Base-by-base conservation (phyloP, 2,888 invertebrate genomes). In the Megastigmus dorsalis region DNA sequence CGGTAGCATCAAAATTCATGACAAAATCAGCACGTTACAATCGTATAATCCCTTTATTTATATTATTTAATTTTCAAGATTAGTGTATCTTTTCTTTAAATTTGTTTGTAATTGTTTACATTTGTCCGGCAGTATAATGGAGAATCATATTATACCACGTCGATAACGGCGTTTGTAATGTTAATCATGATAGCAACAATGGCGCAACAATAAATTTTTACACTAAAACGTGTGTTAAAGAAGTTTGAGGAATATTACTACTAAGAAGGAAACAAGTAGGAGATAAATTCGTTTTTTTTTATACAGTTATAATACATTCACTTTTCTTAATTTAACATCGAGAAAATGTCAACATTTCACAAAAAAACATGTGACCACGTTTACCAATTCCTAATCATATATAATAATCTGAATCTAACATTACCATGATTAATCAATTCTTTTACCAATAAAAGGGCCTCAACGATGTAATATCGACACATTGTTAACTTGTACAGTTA, bases 291-390 rank as follows among this genome's bases (percentile, higher is more conserved):
- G 20, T 50, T 68, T 52, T 77, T 62, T 81, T 80, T 82, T 83
- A 82, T 81, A 82, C 82, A 84, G 80, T 50, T 84, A 82, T 82
- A 80, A 80, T 84, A 83, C 82, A 83, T 83, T 81, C 65, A 81
- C 77, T 70, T 81, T 80, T 73, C 65, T 68, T 65, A 69, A 69
- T 70, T 70, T 66, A 70, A 78, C 75, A 78, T 78, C 77, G 57
- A 79, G 74, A 79, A 76, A 79, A 79, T 67, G 30, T 62, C 33
- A 66, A 63, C 70, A 66, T 71, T 78, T 75, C 63, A 72, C 66
- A 77, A 79, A 77, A 77, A 79, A 77, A 75, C 76, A 71, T 76
- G n/a, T 18, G 57, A 57, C 76, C 73, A 78, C 73, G 77, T 77
- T 75, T 74, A 78, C 66, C 66, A 71, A 73, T 77, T 77, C 72